Evolutionary conservation across 2,113 vertebrate species (phyloP), one percentile per base, ranked within the genome.

Genomic region (Aplodontia rufa): DNA sequence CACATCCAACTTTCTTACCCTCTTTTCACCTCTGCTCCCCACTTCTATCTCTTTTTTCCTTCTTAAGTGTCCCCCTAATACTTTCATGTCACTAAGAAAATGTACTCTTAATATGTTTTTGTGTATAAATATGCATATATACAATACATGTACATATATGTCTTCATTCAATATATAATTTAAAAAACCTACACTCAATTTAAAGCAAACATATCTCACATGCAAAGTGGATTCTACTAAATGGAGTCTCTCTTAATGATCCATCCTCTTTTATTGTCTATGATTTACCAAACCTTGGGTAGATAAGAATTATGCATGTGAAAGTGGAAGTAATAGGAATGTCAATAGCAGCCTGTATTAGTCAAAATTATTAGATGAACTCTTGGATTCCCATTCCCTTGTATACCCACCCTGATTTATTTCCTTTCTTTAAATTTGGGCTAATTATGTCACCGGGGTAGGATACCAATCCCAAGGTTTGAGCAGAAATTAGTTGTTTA

Each of bases 321-420:
- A 64, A 95, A 30, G 8, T 1, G 17, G 8, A 82, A 82, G 26
- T 58, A 58, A 51, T 32, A 42, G 75, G 3, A 53, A 1, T 16
- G 5, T 66, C 32, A 28, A 37, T 4, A 83, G 26, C n/a, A 87
- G 16, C 62, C 20, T 20, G 0, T n/a, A 7, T 58, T 26, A 42
- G 10, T 6, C 0, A 47, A 81, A 89, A 32, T n/a, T 47, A 1
- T 66, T 14, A 51, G 4, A 30, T 19, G 24, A 4, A 5, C 5
- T 3, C 20, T 2, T 17, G 5, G 47, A 66, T 6, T 37, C 16
- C 9, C 17, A 32, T 3, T 55, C 0, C 20, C 13, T n/a, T 6
- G 14, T 66, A 3, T 13, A 19, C 0, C 32, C 4, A 68, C 1
- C 0, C 49, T 30, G 7, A 26, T 35, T n/a, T 24, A 78, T 37